Base-by-base conservation (phyloP, 2,888 invertebrate species). In the Stictocephala bisonia region DNA sequence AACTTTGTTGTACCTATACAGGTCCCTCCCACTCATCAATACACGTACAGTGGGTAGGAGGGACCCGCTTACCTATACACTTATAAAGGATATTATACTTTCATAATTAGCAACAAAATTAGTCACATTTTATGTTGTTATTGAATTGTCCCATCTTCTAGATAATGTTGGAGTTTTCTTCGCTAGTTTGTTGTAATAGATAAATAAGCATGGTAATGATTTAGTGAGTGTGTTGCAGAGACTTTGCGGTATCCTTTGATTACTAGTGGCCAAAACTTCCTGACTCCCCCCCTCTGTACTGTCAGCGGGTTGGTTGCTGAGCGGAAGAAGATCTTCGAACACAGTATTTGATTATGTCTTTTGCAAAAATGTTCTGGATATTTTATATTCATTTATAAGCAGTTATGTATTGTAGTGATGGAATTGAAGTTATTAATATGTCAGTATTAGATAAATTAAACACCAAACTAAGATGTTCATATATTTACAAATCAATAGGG, bases 271-370 rank as follows among this genome's bases (percentile, higher is more conserved):
- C 78, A 56, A 76, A 76, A 64, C 78, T 80, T 60, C 79, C 76
- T 75, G 40, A 80, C 80, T 74, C 80, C 80, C 76, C 78, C 79
- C 69, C 77, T 77, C 75, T 76, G 77, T 75, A 75, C 77, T 27
- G 87, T 88, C 81, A 87, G 86, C 84, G 91, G 91, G 84, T 88
- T 90, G 88, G 92, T 91, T 85, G 91, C 90, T 81, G 91, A 91
- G 85, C 87, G 90, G 82, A 89, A 89, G 85, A 90, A 90, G 84
- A 87, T 88, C 83, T 91, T 91, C 85, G 90, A 90, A 84, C 85
- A 73, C 48, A 31, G 53, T 15, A 48, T n/a, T n/a, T n/a, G 13
- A 41, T 27, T 31, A n/a, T 29, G 26, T n/a, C 35, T 18, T 13
- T 35, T 20, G 20, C 40, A n/a, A n/a, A n/a, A n/a, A n/a, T n/a